Percentiles rank a stretch among this genome's conserved stretches.
Evolutionary conservation across 2,797 vertebrate species (phyloP).

Genomic region (Varecia variegata): DNA sequence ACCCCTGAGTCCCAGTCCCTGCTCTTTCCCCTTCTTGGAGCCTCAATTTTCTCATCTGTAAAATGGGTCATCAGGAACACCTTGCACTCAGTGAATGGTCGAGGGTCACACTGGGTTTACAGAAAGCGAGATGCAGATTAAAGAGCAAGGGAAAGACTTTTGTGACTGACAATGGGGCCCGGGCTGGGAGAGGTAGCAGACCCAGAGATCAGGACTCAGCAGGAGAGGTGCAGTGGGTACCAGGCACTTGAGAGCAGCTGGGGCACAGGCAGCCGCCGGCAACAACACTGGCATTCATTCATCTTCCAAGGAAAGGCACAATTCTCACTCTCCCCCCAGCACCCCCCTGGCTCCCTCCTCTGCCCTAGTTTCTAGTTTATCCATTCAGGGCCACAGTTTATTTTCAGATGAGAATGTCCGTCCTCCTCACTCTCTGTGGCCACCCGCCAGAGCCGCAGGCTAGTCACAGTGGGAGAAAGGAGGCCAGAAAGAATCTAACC

Average conservation of each 20-base stretch:
- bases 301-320: not conserved
- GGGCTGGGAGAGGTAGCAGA: too few relatives aligned
- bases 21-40: too few relatives aligned
- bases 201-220: not conserved
- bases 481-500: not conserved
- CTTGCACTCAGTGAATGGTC: not conserved
- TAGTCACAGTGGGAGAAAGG: not conserved
- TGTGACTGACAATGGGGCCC: not conserved
- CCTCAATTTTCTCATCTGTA: too few relatives aligned
- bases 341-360: not conserved
- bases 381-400: not conserved
- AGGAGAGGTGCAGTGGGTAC: not conserved
- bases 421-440: not conserved
- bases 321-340: not conserved
- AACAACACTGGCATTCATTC: not conserved
- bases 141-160: not conserved
- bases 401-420: not conserved
- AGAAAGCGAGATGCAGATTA: not conserved
- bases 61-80: not conserved
- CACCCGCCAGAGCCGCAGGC: not conserved
- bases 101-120: not conserved
- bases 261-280: too few relatives aligned
- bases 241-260: not conserved
- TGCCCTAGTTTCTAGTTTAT: slow-evolving; percentile 42
- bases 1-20: not conserved